Evolutionary conservation across 2,888 invertebrate genomes (phyloP), one percentile per base, ranked within the genome.

Genomic region (Ormia ochracea): DNA sequence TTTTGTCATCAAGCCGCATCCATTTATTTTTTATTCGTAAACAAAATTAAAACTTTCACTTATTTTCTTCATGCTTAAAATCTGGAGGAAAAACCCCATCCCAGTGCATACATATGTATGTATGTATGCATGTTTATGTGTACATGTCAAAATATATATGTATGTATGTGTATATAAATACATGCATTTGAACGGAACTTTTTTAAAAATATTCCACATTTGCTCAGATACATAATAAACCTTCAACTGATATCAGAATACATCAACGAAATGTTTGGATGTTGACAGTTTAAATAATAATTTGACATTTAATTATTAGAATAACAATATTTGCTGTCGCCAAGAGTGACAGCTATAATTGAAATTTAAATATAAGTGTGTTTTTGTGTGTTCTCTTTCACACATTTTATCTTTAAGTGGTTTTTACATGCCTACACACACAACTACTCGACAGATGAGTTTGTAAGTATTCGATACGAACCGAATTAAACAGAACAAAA

Each of bases 301-400:
- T 85, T 87, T 86, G 87, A 85, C 87, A 86, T 85, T 87, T 87
- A 87, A 87, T 87, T 87, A 87, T 86, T 87, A 86, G 86, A 86
- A 86, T 86, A 84, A 84, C 84, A 86, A 86, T 86, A 87, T 86
- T 83, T 85, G 87, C 85, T 86, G 84, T 85, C 84, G 85, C 83
- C 41, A 41, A 69, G 63, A 84, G 83, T 87, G 87, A 87, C 87
- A 87, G 86, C 83, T 86, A 83, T 85, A 87, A 86, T 87, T 87
- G 85, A 86, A 83, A 85, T 85, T 86, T 85, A 83, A 36, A 38
- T 10, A 23, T 4, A 9, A 21, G 56, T 81, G 26, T 17, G 36
- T 48, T 14, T 14, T 3, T 6, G 1, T 65, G 6, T 17, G 2
- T 12, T 50, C 50, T 23, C 23, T 10, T 36, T 33, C 14, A 4